Evolutionary conservation across 2,888 invertebrate genomes (phyloP).

Genomic region (Trissoscelio sp.): DNA sequence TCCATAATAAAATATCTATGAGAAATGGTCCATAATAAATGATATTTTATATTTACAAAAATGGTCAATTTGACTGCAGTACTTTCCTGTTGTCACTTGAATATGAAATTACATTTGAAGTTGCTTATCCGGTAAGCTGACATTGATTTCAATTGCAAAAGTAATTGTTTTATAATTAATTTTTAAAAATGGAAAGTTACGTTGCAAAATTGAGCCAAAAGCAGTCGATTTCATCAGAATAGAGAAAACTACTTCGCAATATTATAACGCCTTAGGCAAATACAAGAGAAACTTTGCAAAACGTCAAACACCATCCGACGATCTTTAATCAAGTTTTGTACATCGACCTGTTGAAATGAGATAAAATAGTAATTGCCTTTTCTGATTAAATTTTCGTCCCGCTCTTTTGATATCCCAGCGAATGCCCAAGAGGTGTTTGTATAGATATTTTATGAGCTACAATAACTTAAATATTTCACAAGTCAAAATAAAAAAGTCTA

Average conservation of each 20-base stretch:
- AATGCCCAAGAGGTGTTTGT: neutral
- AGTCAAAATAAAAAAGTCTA: too few relatives aligned
- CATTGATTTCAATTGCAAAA: neutral
- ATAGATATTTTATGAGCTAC: too few relatives aligned
- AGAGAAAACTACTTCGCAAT: slow-evolving; percentile 24
- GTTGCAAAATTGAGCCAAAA: slow-evolving; percentile 17
- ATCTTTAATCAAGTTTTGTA: slow-evolving; percentile 35
- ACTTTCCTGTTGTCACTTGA: too few relatives aligned
- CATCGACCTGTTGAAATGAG: slow-evolving; percentile 28
- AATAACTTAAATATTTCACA: too few relatives aligned
- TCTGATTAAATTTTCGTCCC: slow-evolving; percentile 8
- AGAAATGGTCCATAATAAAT: too few relatives aligned
- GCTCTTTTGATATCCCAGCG: neutral
- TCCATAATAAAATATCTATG: too few relatives aligned
- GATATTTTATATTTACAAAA: too few relatives aligned
- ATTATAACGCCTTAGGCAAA: slow-evolving; percentile 33
- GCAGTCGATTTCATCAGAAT: slow-evolving; percentile 23
- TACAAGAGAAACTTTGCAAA: slow-evolving; percentile 30
- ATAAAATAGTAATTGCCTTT: slow-evolving; percentile 20
- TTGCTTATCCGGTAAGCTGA: neutral
- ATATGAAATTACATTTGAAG: too few relatives aligned
- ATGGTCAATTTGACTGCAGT: too few relatives aligned
- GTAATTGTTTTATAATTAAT: slow-evolving; percentile 8
- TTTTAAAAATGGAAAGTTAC: slow-evolving; percentile 8
- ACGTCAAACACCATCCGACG: slow-evolving; percentile 18